Evolutionary conservation across 1,140 invertebrate species (phyloP), one percentile per base, ranked within the genome.

Genomic region (Drosophila takahashii): DNA sequence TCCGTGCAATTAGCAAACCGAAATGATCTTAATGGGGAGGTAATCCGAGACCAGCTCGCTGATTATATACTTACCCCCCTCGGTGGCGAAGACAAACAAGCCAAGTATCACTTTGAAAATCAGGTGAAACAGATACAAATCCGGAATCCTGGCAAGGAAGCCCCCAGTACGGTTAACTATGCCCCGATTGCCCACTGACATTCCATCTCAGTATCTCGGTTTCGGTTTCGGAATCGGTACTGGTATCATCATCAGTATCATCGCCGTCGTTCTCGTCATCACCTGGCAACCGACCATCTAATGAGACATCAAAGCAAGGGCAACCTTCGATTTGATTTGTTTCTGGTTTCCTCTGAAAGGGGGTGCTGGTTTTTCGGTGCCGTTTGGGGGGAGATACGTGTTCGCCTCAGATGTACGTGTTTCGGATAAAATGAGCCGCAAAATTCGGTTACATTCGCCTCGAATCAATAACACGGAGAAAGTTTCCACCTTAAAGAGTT

Each of bases 281-380:
- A 89, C 83, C 83, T 86, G 79, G 83, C 83, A 89, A 89, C 84
- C 84, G 71, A 66, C 53, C 50, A 52, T 76, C 84, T 86, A 86
- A 86, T 89, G 83, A 86, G 84, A 89, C 83, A 72, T 86, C 83
- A 86, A 86, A 86, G 83, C 54, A 70, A 57, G 71, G 56, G 52
- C 47, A 44, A 45, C 71, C 71, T 45, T 66, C 51, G 65, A 69
- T 83, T 89, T 79, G 83, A 76, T 89, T 75, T 77, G 65, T 83
- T 87, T 83, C 79, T 83, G 81, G 71, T 83, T 69, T 72, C 70
- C 42, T 44, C 48, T 37, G 34, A 16, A 9, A 11, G 26, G 42
- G 15, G 34, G 29, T 54, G 56, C 16, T 39, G 44, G 44, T 83
- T 60, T 58, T 60, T 61, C 34, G 64, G 61, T 22, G 22, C 22